phyloP scores from a whole-genome alignment of 1,140 invertebrate genomes.

The Frieseomelitta varia region DNA sequence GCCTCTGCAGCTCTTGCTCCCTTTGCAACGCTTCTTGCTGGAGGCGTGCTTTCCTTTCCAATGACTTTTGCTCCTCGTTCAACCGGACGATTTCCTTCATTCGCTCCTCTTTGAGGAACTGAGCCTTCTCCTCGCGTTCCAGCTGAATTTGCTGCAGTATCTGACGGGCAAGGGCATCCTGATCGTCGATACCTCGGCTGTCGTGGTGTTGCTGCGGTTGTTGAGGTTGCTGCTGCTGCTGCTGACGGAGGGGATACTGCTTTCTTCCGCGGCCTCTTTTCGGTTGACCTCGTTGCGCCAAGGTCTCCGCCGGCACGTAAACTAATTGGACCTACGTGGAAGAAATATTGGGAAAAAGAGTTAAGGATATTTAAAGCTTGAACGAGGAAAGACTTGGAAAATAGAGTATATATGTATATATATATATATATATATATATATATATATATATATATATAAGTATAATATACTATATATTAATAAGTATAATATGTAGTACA shows the following conservation, averaged over 20 bases:
- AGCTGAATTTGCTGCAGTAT: slow-evolving; percentile 79
- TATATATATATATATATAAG: too few species aligned
- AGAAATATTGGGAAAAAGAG: neutral
- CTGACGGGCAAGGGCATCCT: slow-evolving; percentile 78
- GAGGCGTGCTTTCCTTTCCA: slow-evolving; percentile 75
- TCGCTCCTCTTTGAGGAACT: slow-evolving; percentile 71
- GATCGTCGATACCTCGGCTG: slow-evolving; percentile 69
- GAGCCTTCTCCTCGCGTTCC: slow-evolving; percentile 76
- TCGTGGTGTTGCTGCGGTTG: slow-evolving; percentile 74
- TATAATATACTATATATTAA: too few species aligned
- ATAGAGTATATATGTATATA: neutral
- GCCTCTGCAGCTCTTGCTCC: slow-evolving; percentile 74
- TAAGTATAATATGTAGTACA: too few species aligned
- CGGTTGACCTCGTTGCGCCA: slow-evolving; percentile 83
- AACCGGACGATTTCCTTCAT: slow-evolving; percentile 74
- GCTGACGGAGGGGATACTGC: slow-evolving; percentile 65
- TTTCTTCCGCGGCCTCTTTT: slow-evolving; percentile 71
- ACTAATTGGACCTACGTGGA: slow-evolving; percentile 86
- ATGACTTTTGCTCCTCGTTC: slow-evolving; percentile 73
- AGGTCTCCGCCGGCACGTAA: slow-evolving; percentile 90
- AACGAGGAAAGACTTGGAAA: too few species aligned
- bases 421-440: too few species aligned
- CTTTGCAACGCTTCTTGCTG: slow-evolving; percentile 70
- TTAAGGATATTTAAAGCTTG: neutral
- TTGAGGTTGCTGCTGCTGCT: slow-evolving; percentile 73